phyloP scores from a whole-genome alignment of 2,797 vertebrate species.

The Chaenodraco wilsoni region DNA sequence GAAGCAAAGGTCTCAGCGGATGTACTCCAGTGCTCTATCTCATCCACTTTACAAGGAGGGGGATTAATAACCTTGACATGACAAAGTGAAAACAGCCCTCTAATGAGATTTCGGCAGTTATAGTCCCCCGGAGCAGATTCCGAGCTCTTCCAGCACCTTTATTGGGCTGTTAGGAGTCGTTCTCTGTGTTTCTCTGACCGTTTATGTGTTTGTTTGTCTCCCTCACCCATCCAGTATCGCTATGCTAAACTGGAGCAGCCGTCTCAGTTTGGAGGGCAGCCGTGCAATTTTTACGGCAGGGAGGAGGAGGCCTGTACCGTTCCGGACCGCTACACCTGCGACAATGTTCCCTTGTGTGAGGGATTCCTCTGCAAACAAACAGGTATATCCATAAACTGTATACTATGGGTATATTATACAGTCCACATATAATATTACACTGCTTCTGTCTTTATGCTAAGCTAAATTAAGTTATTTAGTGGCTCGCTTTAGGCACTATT shows the following conservation, averaged over 20 bases:
- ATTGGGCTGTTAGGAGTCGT: slow-evolving; percentile 18
- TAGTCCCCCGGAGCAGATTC: slow-evolving; percentile 52
- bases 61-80: slow-evolving; percentile 74
- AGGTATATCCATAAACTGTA: slow-evolving; percentile 76
- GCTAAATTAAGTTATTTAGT: background rate
- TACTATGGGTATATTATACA: too few species aligned
- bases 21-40: slow-evolving; percentile 54
- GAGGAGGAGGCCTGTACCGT: slow-evolving; percentile 86
- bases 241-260: slow-evolving; percentile 84
- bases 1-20: slow-evolving; percentile 44
- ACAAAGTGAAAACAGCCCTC: slow-evolving; percentile 70
- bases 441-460: background rate
- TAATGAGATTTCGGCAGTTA: slow-evolving; percentile 69
- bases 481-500: background rate
- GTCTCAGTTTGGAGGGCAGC: slow-evolving; percentile 89
- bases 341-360: slow-evolving; percentile 85
- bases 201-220: slow-evolving; percentile 45
- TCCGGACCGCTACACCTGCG: slow-evolving; percentile 80
- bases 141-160: slow-evolving; percentile 33
- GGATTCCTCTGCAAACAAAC: slow-evolving; percentile 89
- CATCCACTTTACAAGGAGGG: slow-evolving; percentile 63
- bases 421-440: too few species aligned
- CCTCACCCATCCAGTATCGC: slow-evolving; percentile 83
- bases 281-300: slow-evolving; percentile 81
- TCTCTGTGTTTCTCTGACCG: slow-evolving; percentile 40